Conservation (phyloP, 2,888 invertebrate species). For the Drosophila putrida region DNA sequence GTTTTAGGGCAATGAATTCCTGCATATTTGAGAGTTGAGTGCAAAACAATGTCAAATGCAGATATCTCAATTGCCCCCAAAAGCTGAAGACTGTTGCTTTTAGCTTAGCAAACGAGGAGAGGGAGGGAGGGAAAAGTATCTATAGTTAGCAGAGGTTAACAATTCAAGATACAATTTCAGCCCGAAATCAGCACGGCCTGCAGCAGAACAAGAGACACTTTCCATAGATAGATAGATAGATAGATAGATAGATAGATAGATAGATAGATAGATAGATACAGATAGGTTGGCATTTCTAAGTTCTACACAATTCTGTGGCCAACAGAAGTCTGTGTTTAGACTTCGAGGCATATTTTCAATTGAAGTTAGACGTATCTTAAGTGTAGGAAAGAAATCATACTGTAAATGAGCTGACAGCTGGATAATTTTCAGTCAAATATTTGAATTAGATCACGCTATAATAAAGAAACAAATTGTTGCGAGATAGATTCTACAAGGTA, state of each 20-base stretch:
- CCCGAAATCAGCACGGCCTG: neutral
- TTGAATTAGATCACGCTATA: neutral
- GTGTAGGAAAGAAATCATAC: neutral
- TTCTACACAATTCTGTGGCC: slow-evolving; percentile 5
- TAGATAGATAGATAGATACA: too few species aligned
- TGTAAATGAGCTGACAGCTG: neutral
- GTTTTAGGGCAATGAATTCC: slow-evolving; percentile 51
- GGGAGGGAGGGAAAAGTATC: neutral
- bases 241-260: neutral
- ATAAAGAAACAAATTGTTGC: neutral
- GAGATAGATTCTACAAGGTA: neutral
- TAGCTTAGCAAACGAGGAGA: neutral
- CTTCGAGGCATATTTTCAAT: neutral
- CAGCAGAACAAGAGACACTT: neutral
- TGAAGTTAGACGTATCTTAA: neutral
- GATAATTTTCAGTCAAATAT: neutral
- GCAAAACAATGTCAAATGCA: slow-evolving; percentile 51
- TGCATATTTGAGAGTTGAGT: slow-evolving; percentile 45
- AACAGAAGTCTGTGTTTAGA: too few species aligned
- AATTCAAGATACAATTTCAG: slow-evolving; percentile 4
- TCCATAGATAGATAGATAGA: neutral
- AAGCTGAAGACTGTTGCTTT: slow-evolving; percentile 3
- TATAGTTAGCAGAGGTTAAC: neutral
- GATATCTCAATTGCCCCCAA: slow-evolving; percentile 37
- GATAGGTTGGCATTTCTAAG: neutral